These are phyloP conservation scores for Stratiomys singularior DNA, from an alignment of 2,888 invertebrate genomes.

Conservation along the genomic window DNA sequence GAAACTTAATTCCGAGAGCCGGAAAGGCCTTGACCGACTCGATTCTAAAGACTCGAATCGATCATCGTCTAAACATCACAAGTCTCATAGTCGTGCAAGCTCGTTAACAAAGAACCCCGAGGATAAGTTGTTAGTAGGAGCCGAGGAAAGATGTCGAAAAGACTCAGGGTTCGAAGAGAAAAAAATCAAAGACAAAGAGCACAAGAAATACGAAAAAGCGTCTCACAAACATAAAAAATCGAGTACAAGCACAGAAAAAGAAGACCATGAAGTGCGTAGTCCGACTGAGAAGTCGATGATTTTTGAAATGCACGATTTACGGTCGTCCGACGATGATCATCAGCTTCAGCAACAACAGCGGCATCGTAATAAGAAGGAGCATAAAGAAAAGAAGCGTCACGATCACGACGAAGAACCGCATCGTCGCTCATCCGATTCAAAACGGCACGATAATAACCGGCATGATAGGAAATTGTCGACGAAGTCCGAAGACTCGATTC, in stretches of 20 bases:
- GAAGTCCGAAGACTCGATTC: constrained; percentile 29
- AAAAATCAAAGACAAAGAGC: constrained; percentile 60
- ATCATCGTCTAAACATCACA: constrained; percentile 60
- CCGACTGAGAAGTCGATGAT: constrained; percentile 69
- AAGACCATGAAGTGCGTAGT: constrained; percentile 47
- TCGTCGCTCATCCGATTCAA: constrained; percentile 47
- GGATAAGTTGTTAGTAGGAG: constrained; percentile 53
- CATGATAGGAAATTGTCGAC: constrained; percentile 56
- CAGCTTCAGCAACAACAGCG: constrained; percentile 59
- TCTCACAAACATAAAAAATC: constrained; percentile 56
- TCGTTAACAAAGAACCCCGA: constrained; percentile 55
- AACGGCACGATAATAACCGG: constrained; percentile 50
- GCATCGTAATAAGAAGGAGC: constrained; percentile 61
- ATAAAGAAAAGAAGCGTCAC: constrained; percentile 63
- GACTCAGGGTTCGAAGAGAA: constrained; percentile 57
- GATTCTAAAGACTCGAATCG: constrained; percentile 74
- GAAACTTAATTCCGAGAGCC: constrained; percentile 65
- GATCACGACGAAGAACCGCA: constrained; percentile 51
- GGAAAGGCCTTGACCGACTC: constrained; percentile 70
- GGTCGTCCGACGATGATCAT: constrained; percentile 72
- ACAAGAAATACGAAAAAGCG: constrained; percentile 55
- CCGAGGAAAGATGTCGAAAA: constrained; percentile 56
- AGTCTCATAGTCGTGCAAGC: constrained; percentile 52
- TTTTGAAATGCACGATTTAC: constrained; percentile 69
- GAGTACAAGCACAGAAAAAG: constrained; percentile 55